Evolutionary conservation across 2,888 invertebrate species (phyloP).

Genomic region (Xestia ashworthii): DNA sequence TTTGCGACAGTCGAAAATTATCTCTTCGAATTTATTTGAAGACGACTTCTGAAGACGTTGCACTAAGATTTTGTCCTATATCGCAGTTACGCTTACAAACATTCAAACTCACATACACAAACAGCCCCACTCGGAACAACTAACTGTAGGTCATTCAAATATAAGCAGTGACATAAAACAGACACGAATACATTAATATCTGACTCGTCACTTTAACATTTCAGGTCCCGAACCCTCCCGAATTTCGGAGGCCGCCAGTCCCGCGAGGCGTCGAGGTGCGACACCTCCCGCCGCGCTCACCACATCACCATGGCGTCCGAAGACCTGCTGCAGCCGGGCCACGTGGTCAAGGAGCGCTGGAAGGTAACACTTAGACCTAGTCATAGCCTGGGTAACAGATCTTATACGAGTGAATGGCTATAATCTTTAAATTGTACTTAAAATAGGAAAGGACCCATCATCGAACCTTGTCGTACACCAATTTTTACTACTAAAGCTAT

Average conservation of each 20-base stretch:
- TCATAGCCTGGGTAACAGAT: not conserved
- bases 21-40: not conserved
- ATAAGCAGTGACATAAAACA: not conserved
- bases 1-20: not conserved
- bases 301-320: constrained; percentile 97
- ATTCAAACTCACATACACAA: no score
- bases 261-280: constrained; percentile 83
- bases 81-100: no score
- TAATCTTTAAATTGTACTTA: not conserved
- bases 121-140: no score
- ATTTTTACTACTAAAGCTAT: no score
- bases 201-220: not conserved
- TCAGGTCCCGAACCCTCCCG: constrained; percentile 88
- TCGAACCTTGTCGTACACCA: not conserved
- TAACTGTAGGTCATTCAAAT: no score
- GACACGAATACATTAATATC: not conserved
- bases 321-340: constrained; percentile 98
- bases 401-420: not conserved
- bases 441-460: not conserved
- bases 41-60: not conserved
- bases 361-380: constrained; percentile 92
- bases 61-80: no score
- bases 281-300: constrained; percentile 87
- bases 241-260: constrained; percentile 84
- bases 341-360: constrained; percentile 99